A percentile compares a stretch with the other conserved stretches of the same genome.
Evolutionary conservation across 1,140 invertebrate species (phyloP).

Genomic region (Saccostrea cuccullata): DNA sequence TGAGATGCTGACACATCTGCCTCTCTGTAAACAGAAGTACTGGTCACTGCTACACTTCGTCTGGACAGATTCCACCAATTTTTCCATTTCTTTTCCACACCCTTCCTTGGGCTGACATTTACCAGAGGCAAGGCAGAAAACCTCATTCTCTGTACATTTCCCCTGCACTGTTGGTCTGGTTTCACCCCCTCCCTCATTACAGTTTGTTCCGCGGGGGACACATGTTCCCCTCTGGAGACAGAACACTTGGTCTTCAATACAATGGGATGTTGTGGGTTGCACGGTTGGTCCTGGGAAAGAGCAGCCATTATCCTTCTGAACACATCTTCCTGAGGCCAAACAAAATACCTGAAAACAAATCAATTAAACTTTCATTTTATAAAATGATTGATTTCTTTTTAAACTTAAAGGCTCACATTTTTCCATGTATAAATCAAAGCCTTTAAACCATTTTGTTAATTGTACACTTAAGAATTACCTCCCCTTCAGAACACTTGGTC

Average conservation of each 20-base stretch:
- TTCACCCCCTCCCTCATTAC: not conserved
- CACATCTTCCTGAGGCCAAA: slow-evolving; percentile 36
- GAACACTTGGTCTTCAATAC: slow-evolving; percentile 37
- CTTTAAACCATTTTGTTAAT: too few relatives aligned
- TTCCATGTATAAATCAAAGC: too few relatives aligned
- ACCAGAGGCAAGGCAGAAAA: slow-evolving; percentile 38
- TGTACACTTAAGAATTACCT: not conserved
- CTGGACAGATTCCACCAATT: not conserved
- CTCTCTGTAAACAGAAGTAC: slow-evolving; percentile 4
- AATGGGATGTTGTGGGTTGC: not conserved
- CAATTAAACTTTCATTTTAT: not conserved
- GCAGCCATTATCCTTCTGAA: not conserved
- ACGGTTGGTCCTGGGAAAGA: not conserved
- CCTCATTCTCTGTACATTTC: slow-evolving; percentile 29
- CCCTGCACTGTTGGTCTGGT: not conserved
- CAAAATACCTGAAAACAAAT: slow-evolving; percentile 24
- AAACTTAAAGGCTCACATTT: too few relatives aligned
- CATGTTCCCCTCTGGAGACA: slow-evolving; percentile 15
- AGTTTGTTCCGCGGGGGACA: not conserved
- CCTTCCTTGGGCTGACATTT: slow-evolving; percentile 24
- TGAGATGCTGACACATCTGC: not conserved
- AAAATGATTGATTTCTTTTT: too few relatives aligned
- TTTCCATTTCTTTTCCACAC: slow-evolving; percentile 16
- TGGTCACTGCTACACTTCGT: not conserved
- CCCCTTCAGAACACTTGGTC: not conserved